Evolutionary conservation across 35 echinoderm and acorn worm genomes (phyloP).

Genomic region (Heliocidaris erythrogramma): DNA sequence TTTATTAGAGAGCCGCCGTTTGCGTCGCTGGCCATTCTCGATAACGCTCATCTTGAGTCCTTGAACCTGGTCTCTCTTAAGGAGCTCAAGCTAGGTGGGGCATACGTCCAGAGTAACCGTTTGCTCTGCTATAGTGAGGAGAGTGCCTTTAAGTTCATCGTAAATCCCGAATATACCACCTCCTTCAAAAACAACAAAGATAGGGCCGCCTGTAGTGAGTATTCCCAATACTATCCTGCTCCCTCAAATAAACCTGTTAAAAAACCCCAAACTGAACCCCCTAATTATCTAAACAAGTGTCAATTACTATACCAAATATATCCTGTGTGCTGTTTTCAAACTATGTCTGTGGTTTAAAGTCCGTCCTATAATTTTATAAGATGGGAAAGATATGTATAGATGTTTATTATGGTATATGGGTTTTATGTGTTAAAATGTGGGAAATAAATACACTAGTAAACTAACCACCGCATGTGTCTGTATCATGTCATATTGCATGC

Average conservation of each 20-base stretch:
- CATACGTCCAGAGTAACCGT: constrained; percentile 41
- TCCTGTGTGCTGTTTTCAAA: neutral
- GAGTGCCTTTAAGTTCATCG: constrained; percentile 35
- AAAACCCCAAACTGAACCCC: neutral
- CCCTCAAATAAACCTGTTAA: constrained; percentile 15
- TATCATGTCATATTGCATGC: neutral
- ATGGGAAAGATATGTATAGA: neutral
- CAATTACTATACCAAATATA: neutral
- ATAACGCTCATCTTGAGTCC: neutral
- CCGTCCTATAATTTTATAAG: neutral
- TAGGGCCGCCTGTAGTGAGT: constrained; percentile 56
- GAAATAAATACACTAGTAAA: neutral
- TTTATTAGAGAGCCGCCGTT: constrained; percentile 18
- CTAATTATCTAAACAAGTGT: neutral
- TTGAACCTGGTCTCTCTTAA: constrained; percentile 52
- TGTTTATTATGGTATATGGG: constrained; percentile 6
- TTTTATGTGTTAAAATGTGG: neutral
- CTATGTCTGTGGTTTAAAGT: neutral
- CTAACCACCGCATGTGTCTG: neutral
- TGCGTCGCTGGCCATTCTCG: constrained; percentile 23
- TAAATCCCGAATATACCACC: neutral
- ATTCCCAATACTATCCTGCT: constrained; percentile 38
- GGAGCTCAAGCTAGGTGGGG: constrained; percentile 47
- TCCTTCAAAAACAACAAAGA: constrained; percentile 49
- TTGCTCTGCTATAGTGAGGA: constrained; percentile 57